phyloP scores from a whole-genome alignment of 2,888 invertebrate species.

The Anoplius nigerrimus region DNA sequence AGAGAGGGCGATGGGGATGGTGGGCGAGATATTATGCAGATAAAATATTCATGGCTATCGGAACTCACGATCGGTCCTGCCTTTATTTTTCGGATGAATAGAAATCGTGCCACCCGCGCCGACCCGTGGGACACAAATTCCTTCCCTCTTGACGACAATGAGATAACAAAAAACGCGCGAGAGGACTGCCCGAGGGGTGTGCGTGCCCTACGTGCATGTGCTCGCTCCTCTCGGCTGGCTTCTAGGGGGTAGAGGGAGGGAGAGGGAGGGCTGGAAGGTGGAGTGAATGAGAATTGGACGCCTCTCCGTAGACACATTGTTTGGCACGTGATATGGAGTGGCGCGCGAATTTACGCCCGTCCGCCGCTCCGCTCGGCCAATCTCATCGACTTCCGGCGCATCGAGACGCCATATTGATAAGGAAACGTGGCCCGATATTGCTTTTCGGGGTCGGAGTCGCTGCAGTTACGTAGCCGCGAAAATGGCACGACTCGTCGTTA shows the following conservation, averaged over 20 bases:
- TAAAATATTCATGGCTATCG: conserved; percentile 71
- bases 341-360: conserved; percentile 29
- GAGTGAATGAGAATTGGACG: too few relatives aligned
- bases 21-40: conserved; percentile 61
- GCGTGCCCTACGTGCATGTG: conserved; percentile 18
- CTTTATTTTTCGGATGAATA: conserved; percentile 70
- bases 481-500: too few relatives aligned
- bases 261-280: too few relatives aligned
- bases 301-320: conserved; percentile 1
- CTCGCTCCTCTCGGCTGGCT: too few relatives aligned
- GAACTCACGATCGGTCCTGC: conserved; percentile 64
- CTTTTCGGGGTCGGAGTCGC: too few relatives aligned
- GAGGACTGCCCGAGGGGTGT: neutral
- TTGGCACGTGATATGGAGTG: conserved; percentile 40
- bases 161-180: conserved; percentile 14
- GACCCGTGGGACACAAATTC: conserved; percentile 50
- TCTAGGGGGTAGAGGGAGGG: too few relatives aligned
- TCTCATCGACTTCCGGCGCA: neutral
- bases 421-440: too few relatives aligned
- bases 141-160: conserved; percentile 37
- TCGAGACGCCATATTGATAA: too few relatives aligned
- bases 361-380: neutral
- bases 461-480: too few relatives aligned
- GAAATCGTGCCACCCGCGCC: conserved; percentile 55
- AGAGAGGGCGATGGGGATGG: neutral